Conservation (phyloP, 1,140 invertebrate species). For the Phthorimaea operculella region DNA sequence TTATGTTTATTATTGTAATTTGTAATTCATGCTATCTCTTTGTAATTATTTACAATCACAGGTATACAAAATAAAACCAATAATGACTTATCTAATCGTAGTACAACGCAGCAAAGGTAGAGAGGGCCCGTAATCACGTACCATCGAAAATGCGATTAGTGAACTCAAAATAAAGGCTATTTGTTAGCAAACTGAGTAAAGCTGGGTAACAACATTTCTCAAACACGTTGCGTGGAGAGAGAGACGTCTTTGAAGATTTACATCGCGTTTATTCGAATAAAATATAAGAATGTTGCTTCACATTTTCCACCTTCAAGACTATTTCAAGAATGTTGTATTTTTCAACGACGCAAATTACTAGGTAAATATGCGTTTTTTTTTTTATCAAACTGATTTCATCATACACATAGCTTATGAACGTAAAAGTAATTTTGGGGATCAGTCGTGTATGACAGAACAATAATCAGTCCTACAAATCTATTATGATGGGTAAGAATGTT, state of each 20-base stretch:
- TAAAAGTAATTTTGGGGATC: too few species aligned
- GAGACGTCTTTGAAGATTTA: constrained; percentile 27
- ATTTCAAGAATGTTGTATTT: background rate
- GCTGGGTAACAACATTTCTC: constrained; percentile 16
- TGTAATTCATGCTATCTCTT: too few species aligned
- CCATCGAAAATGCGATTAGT: constrained; percentile 24
- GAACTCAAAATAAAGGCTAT: constrained; percentile 22
- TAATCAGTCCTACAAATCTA: too few species aligned
- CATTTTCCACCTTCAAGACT: background rate
- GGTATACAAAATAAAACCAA: background rate
- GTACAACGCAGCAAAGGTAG: constrained; percentile 14
- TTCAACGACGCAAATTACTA: background rate
- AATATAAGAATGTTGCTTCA: constrained; percentile 11
- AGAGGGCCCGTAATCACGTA: constrained; percentile 15
- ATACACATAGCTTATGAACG: too few species aligned
- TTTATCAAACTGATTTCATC: too few species aligned
- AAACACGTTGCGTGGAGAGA: constrained; percentile 13
- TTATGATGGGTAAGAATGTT: too few species aligned
- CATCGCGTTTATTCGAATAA: constrained; percentile 18
- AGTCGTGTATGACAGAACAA: too few species aligned
- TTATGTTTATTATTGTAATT: too few species aligned
- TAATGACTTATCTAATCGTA: constrained; percentile 17
- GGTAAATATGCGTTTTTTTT: too few species aligned
- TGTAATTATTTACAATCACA: too few species aligned
- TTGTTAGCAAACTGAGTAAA: constrained; percentile 23